Conservation (phyloP, 2,113 vertebrate species). For the Alethe diademata region DNA sequence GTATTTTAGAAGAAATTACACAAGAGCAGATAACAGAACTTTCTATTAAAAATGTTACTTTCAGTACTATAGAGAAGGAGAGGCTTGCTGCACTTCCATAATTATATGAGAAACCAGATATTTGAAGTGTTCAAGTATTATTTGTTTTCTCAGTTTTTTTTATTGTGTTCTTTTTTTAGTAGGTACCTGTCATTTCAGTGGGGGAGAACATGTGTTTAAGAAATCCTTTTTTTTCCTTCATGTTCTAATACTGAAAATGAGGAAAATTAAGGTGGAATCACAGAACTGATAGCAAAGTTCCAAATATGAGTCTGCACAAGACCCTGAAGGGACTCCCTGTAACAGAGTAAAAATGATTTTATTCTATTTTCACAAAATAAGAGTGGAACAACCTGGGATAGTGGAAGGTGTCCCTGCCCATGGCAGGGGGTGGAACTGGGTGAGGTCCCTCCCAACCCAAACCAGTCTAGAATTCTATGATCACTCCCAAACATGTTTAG, state of each 20-base stretch:
- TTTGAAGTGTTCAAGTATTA: neutral
- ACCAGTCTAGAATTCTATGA: neutral
- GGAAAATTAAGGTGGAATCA: neutral
- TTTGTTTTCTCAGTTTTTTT: neutral
- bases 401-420: neutral
- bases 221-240: neutral
- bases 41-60: conserved; percentile 9
- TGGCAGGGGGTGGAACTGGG: neutral
- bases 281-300: neutral
- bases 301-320: neutral
- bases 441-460: neutral
- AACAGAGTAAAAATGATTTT: neutral
- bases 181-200: neutral
- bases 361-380: neutral
- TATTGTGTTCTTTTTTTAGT: neutral
- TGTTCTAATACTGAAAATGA: neutral
- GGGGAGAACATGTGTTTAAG: neutral
- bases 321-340: neutral
- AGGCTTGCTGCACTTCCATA: neutral
- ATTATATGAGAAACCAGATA: neutral
- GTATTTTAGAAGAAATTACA: conserved; percentile 18
- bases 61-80: neutral
- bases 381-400: neutral
- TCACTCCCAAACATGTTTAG: accelerated
- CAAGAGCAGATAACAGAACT: conserved; percentile 12